Conservation (phyloP, 2,888 invertebrate species). For the Smittia sp. region DNA sequence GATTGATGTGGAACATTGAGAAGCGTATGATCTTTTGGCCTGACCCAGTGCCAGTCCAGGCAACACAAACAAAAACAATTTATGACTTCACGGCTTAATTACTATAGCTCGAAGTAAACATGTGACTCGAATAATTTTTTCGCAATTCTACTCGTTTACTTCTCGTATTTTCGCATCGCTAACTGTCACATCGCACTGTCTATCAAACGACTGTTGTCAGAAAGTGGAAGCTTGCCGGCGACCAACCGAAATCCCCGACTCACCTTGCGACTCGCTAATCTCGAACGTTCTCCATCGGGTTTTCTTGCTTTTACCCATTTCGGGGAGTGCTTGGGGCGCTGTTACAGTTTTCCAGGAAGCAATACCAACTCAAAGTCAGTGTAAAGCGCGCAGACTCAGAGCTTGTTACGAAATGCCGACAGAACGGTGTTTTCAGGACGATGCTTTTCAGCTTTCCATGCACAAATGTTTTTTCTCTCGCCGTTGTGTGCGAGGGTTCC, state of each 20-base stretch:
- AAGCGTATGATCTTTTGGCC: neutral
- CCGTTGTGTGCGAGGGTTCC: neutral
- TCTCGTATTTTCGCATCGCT: neutral
- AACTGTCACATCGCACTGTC: neutral
- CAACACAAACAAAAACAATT: neutral
- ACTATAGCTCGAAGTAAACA: conserved; percentile 1
- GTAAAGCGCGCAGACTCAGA: conserved; percentile 1
- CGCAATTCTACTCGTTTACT: neutral
- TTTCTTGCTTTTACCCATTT: conserved; percentile 55
- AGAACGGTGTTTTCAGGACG: neutral
- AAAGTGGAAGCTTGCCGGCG: too few relatives aligned
- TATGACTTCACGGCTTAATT: neutral
- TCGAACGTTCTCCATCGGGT: conserved; percentile 64
- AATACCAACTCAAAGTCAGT: neutral
- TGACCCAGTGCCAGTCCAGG: neutral
- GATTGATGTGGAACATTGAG: neutral
- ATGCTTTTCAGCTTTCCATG: neutral
- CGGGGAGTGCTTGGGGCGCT: neutral
- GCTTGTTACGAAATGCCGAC: neutral
- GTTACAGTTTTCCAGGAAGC: conserved; percentile 10
- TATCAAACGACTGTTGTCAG: too few relatives aligned
- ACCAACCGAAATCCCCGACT: neutral
- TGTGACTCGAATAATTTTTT: neutral
- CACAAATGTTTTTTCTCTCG: neutral
- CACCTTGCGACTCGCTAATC: conserved; percentile 50